Conservation (phyloP, 2,797 vertebrate genomes). For the Diplodus sargus region DNA sequence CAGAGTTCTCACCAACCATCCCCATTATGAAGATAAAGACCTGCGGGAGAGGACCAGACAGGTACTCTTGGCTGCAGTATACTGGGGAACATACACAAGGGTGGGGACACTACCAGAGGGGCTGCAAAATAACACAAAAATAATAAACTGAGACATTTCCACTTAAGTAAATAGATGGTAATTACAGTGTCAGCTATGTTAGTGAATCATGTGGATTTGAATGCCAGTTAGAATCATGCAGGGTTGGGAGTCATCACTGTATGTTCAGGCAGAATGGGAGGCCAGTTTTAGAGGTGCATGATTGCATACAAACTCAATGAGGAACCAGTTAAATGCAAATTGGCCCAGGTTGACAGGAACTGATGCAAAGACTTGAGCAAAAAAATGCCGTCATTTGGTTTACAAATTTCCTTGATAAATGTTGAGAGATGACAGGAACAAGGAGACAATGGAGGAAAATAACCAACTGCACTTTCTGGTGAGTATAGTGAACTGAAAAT, state of each 20-base stretch:
- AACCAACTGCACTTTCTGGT: not conserved
- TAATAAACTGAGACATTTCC: conserved; percentile 14
- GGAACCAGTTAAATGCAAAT: not conserved
- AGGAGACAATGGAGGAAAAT: not conserved
- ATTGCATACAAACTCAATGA: not conserved
- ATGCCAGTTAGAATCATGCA: not conserved
- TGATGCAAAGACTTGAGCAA: no score
- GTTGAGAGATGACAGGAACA: not conserved
- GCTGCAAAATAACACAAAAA: conserved; percentile 24
- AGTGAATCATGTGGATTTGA: not conserved
- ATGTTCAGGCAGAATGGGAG: not conserved
- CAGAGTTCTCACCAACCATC: conserved; percentile 95
- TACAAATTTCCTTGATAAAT: not conserved
- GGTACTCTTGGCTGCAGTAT: conserved; percentile 78
- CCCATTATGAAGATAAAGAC: conserved; percentile 95
- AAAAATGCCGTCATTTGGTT: not conserved
- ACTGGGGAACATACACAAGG: conserved; percentile 12
- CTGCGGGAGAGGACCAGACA: conserved; percentile 94
- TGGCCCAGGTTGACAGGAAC: not conserved
- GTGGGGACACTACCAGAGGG: conserved; percentile 12
- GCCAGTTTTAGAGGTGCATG: not conserved
- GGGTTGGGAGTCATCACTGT: not conserved
- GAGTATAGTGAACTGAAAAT: not conserved
- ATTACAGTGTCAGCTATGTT: conserved; percentile 6
- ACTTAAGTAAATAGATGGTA: conserved; percentile 19